A percentile compares a stretch with the other conserved stretches of the same genome.
phyloP scores from a whole-genome alignment of 2,888 invertebrate genomes.

The Busseola fusca region DNA sequence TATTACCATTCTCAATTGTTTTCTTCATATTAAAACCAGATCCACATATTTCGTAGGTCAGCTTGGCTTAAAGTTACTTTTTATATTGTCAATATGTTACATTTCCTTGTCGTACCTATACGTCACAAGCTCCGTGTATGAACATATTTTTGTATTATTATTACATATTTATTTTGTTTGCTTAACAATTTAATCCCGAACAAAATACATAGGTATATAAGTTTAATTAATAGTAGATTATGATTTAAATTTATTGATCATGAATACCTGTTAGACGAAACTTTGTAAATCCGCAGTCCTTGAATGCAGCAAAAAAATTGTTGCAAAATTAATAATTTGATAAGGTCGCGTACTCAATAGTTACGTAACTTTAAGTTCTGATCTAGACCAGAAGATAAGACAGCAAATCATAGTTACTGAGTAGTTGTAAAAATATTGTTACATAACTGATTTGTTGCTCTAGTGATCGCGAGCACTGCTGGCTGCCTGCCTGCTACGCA shows the following conservation, averaged over 20 bases:
- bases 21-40: conserved; percentile 57
- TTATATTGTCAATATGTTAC: conserved; percentile 54
- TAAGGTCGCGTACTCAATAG: conserved; percentile 30
- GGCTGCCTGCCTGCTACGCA: background rate
- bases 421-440: conserved; percentile 13
- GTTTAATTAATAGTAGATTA: no score
- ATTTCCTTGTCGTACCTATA: conserved; percentile 54
- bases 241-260: background rate
- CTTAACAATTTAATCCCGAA: background rate
- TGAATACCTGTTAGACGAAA: background rate
- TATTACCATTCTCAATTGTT: conserved; percentile 50
- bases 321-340: conserved; percentile 17
- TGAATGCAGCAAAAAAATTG: conserved; percentile 12
- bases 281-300: background rate
- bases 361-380: conserved; percentile 9
- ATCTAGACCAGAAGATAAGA: conserved; percentile 16
- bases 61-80: conserved; percentile 49
- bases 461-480: background rate
- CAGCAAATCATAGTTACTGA: conserved; percentile 14
- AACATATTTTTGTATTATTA: conserved; percentile 26
- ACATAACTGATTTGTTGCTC: background rate
- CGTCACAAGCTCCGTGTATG: conserved; percentile 37
- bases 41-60: conserved; percentile 62
- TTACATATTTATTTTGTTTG: background rate
- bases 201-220: background rate